phyloP scores from a whole-genome alignment of 2,113 vertebrate genomes.

The Hipposideros armiger region DNA sequence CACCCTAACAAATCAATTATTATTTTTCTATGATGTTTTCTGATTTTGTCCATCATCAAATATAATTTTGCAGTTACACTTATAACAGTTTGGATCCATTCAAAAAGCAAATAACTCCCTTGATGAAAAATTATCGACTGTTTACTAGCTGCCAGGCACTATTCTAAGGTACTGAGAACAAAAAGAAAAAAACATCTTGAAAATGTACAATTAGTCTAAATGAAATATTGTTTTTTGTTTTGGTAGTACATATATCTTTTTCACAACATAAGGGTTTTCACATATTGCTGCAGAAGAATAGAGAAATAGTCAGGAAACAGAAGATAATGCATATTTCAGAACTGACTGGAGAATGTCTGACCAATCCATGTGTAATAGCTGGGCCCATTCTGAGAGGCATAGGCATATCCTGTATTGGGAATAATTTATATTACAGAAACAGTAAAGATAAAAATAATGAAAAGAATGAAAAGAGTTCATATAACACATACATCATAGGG shows the following conservation, averaged over 20 bases:
- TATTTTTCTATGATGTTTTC: background rate
- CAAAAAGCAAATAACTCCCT: background rate
- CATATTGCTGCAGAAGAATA: background rate
- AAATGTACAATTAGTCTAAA: background rate
- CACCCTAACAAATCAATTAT: background rate
- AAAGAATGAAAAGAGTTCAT: background rate
- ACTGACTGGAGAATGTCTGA: background rate
- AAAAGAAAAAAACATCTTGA: constrained; percentile 29
- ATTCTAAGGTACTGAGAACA: background rate
- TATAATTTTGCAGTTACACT: background rate
- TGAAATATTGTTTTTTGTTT: constrained; percentile 40
- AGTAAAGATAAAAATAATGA: constrained; percentile 16
- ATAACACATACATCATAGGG: background rate
- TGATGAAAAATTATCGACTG: background rate
- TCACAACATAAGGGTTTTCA: constrained; percentile 12
- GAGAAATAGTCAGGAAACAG: constrained; percentile 15
- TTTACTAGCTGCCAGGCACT: background rate
- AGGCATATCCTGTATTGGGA: background rate
- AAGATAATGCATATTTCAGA: background rate
- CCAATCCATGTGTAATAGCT: background rate
- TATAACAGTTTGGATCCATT: constrained; percentile 28
- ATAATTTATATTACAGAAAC: background rate
- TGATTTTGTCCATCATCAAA: background rate
- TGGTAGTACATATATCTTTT: background rate
- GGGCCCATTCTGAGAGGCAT: background rate